phyloP scores from a whole-genome alignment of 2,113 vertebrate species.

The Aviceda subcristata region DNA sequence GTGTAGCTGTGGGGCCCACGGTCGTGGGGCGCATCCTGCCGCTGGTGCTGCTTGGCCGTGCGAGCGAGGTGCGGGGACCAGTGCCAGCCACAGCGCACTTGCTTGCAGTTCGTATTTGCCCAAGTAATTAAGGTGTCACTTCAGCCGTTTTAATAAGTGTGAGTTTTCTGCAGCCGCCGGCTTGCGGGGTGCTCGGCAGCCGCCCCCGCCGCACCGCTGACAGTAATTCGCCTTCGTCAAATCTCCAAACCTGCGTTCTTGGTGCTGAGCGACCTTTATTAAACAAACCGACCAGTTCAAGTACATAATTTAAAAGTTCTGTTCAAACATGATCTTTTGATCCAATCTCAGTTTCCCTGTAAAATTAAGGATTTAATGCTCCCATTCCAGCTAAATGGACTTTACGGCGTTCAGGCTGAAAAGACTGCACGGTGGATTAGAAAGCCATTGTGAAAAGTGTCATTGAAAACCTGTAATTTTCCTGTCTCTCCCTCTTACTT shows the following conservation, averaged over 20 bases:
- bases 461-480: conserved; percentile 32
- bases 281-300: conserved; percentile 37
- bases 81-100: neutral
- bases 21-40: neutral
- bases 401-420: neutral
- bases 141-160: neutral
- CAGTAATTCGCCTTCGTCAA: neutral
- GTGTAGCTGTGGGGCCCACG: rapidly evolving
- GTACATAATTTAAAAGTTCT: conserved; percentile 25
- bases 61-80: rapidly evolving
- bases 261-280: neutral
- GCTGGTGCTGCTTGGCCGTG: neutral
- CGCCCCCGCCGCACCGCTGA: neutral
- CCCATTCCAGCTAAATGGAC: neutral
- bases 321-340: conserved; percentile 38
- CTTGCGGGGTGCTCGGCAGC: neutral
- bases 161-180: neutral
- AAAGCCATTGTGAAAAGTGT: neutral
- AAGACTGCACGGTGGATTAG: conserved; percentile 5
- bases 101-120: neutral
- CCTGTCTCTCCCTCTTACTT: conserved; percentile 1
- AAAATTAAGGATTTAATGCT: conserved; percentile 59
- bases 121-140: neutral
- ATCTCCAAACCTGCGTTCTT: neutral
- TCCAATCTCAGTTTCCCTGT: neutral